Base-by-base conservation (phyloP, 2,888 invertebrate genomes). In the Scotopteryx bipunctaria region DNA sequence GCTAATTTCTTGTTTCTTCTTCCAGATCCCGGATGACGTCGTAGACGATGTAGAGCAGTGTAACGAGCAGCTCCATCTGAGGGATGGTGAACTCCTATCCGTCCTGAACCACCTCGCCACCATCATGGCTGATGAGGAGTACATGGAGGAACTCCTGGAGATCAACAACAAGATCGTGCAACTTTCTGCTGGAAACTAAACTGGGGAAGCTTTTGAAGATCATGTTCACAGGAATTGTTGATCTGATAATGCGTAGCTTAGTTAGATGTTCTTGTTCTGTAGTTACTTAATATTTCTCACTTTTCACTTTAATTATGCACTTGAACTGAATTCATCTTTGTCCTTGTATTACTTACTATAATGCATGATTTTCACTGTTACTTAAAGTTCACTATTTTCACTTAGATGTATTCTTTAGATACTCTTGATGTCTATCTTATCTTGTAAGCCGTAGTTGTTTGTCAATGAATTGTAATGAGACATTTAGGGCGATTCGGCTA, bases 41-140 rank as follows among this genome's bases (percentile, higher is more conserved):
- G 84, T 92, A 5, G 91, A 92, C 55, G 93, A 93, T 71, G 89
- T 96, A 38, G 89, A 91, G 56, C 92, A 94, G 73, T 94, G 96
- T 71, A 94, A 94, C 67, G 93, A 94, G 43, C 96, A 96, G 76
- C 91, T 97, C 59, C 93, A 92, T 57, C 85, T 95, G 67, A 88
- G 92, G 14, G 92, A 93, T 59, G 92, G 93, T 0, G 92, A 93
- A 58, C 91, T 97, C 38, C 86, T 93, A 51, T 91, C 92, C 54
- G 91, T 94, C 57, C 85, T 97, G 49, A 92, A 92, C 63, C 91
- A 92, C 13, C 87, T 96, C 49, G 94, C 95, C 25, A 92, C 91
- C 67, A 92, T 96, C 69, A 91, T 96, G 78, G 90, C 92, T 15
- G 96, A 97, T 73, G 91, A 93, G 65, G 93, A 93, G 63, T 97